Evolutionary conservation across 2,797 vertebrate genomes (phyloP), one percentile per base, ranked within the genome.

Genomic region (Sebastes taczanowskii): DNA sequence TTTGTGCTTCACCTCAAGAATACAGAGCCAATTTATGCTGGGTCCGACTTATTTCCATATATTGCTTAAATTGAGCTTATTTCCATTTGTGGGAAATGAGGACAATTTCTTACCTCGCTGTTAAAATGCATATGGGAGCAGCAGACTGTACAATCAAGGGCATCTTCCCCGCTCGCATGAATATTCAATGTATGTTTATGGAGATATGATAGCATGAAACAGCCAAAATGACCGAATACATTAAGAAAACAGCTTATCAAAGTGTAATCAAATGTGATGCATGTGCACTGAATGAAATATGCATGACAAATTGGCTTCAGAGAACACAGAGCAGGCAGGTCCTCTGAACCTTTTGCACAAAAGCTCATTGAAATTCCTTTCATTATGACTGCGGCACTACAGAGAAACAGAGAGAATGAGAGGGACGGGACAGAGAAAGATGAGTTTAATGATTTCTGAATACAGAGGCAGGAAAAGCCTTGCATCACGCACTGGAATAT

Each of bases 321-420:
- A 92, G 86, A 91, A 89, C 86, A 84, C 84, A 76, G 84, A 87
- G 88, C 81, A 88, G 82, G 83, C 87, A 85, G 86, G 89, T 92
- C 86, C 86, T 91, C 92, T 92, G 89, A 93, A 93, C 89, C 88
- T 78, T 66, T 66, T 53, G 85, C 85, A 88, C 83, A 91, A 85
- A 87, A 71, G 75, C 93, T 93, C 83, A 95, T 95, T 95, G 87
- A 94, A 92, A 95, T 94, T 93, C 90, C 71, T 89, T 93, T 93
- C 86, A 94, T 93, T 90, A 87, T 18, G 86, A 91, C 65, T 22
- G 72, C 71, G 77, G 83, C 63, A 52, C 77, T 46, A 69, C 77
- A 86, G 82, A 86, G 76, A 82, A 80, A 79, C 76, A 59, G 74
- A 79, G 78, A 84, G 75, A 77, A 71, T 5, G 49, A 81, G 82